Evolutionary conservation across 2,888 invertebrate species (phyloP), one percentile per base, ranked within the genome.

Genomic region (Caenorhabditis sp.): DNA sequence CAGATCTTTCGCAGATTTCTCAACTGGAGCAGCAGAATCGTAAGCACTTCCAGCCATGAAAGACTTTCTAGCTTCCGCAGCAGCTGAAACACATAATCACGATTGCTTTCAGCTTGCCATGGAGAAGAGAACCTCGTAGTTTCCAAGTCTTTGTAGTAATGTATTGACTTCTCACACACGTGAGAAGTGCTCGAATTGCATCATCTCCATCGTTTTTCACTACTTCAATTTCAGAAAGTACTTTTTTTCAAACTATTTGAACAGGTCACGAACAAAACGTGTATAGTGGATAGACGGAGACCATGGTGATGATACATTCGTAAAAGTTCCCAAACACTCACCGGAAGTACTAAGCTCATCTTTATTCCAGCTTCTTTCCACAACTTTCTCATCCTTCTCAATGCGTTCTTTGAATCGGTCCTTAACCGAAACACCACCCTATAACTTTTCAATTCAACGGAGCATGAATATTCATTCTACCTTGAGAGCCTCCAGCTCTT

Each of bases 21-120:
- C 85, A 8, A 87, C 83, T 2, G 84, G 81, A 8, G 78, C 83
- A 13, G 80, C 70, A 0, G 79, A 78, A 43, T 87, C 83, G 52
- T 82, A 89, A 13, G 88, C 88, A 7, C 71, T 77, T 30, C 89
- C 89, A 52, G 87, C 86, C 72, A 86, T 79, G 79, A 89, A 89
- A 2, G 85, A 83, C 59, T 87, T 85, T 5, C 87, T 71, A 8
- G 89, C 89, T 46, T 88, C 86, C n/a, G 85, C 84, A 20, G 83
- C 85, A 2, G 82, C 87, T 87, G 74, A 71, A 87, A 81, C 30
- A 30, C 5, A 30, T 30, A 30, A 9, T 30, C 30, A 7, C 30
- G n/a, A n/a, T n/a, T n/a, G n/a, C n/a, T n/a, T n/a, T n/a, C n/a
- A n/a, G n/a, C n/a, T n/a, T n/a, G n/a, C n/a, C n/a, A n/a, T n/a